Evolutionary conservation across 2,797 vertebrate genomes (phyloP).

Genomic region (Leptodactylus fallax): DNA sequence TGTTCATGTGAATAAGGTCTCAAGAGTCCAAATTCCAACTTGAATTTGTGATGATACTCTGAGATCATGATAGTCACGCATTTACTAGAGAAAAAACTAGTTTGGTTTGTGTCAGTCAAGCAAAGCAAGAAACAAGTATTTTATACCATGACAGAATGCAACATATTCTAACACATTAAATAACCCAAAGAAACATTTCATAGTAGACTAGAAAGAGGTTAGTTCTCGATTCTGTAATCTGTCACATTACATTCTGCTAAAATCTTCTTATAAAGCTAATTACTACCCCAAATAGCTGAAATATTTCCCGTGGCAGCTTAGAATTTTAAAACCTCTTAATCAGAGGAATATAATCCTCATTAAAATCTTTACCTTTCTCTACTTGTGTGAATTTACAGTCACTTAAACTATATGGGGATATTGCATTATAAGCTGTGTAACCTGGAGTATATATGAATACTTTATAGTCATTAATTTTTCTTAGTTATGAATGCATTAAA

Average conservation of each 20-base stretch:
- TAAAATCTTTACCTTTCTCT: conserved; percentile 30
- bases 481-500: neutral
- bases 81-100: neutral
- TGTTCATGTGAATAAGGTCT: too few relatives aligned
- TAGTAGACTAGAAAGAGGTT: neutral
- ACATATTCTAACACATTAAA: neutral
- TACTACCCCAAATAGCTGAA: conserved; percentile 49
- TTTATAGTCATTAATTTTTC: too few relatives aligned
- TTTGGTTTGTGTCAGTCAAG: neutral
- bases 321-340: conserved; percentile 39
- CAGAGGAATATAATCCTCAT: conserved; percentile 36
- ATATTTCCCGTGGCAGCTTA: conserved; percentile 53
- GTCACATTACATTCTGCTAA: conserved; percentile 7
- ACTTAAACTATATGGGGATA: neutral
- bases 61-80: neutral
- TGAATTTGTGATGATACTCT: neutral
- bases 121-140: neutral
- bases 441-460: neutral
- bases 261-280: conserved; percentile 50
- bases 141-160: neutral
- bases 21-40: too few relatives aligned
- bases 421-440: neutral
- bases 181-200: neutral
- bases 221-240: conserved; percentile 11
- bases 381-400: neutral